phyloP scores from a whole-genome alignment of 1,140 invertebrate genomes.

The Triops longicaudatus region DNA sequence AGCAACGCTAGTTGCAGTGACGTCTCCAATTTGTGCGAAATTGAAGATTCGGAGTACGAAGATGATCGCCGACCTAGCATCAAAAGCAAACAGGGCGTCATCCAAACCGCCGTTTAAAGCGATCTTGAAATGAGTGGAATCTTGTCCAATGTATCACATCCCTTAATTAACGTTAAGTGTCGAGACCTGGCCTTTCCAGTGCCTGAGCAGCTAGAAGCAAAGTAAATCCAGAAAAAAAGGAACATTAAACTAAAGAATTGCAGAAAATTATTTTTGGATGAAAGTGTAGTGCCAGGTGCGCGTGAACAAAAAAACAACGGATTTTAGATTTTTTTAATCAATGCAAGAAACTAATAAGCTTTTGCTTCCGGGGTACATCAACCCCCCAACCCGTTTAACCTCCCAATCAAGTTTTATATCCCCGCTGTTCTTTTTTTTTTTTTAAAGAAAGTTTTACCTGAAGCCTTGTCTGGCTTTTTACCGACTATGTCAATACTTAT shows the following conservation, averaged over 20 bases:
- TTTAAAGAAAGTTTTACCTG: neutral
- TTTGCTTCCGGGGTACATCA: neutral
- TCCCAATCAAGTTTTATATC: too few relatives aligned
- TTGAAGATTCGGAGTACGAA: slow-evolving; percentile 69
- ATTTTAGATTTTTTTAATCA: neutral
- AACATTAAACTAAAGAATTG: neutral
- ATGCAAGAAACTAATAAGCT: neutral
- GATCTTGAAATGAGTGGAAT: neutral
- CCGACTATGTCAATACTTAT: neutral
- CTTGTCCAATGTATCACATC: neutral
- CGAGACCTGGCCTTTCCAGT: slow-evolving; percentile 1
- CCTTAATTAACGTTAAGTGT: neutral
- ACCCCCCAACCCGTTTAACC: neutral
- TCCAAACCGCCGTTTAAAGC: slow-evolving; percentile 27
- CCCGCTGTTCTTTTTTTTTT: too few relatives aligned
- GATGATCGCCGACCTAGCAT: slow-evolving; percentile 13
- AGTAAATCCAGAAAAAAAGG: neutral
- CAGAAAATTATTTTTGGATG: slow-evolving; percentile 13
- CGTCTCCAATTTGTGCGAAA: slow-evolving; percentile 80
- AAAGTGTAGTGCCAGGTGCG: neutral
- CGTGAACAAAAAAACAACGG: neutral
- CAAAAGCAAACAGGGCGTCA: slow-evolving; percentile 17
- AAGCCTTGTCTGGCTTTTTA: neutral
- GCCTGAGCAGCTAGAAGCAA: slow-evolving; percentile 1
- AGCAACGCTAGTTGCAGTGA: slow-evolving; percentile 61